Evolutionary conservation across 2,113 vertebrate genomes (phyloP), one percentile per base, ranked within the genome.

Genomic region (Clarias magur): DNA sequence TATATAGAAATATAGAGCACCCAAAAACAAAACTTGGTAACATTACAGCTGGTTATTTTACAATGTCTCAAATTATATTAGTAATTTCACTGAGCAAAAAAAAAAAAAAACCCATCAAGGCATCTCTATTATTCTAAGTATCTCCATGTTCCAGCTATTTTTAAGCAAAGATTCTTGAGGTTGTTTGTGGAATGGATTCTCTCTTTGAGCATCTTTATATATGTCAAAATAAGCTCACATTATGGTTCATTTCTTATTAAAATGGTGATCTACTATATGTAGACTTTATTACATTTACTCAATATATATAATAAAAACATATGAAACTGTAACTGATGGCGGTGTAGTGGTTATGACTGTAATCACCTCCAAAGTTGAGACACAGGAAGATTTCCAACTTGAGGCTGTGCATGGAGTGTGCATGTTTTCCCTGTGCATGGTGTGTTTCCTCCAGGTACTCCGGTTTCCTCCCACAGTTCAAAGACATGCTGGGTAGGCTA

Each of bases 1-100:
- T 13, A 82, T 80, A 86, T n/a, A 65, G 15, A 83, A 83, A 67
- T 54, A 86, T 80, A 80, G 27, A 34, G 12, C 11, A 38, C 2
- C 3, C 0, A 5, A 21, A 78, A 68, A 68, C 57, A 85, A 25
- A 70, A 70, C 30, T 11, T 67, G 56, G 12, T 21, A 54, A 23
- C 53, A 81, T 11, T 60, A 38, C 3, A 42, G 2, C 57, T 81
- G 78, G n/a, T 80, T 80, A 60, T 38, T 48, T 17, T 12, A 80
- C 13, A 59, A 56, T 70, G 42, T 68, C 25, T 73, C 21, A 53
- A 17, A 27, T 67, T 21, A 30, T 83, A 21, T 7, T 15, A 34
- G 60, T 42, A 25, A 38, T 63, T 34, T 13, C 30, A 9, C 3
- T 12, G 59, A 62, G 19, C 16, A 15, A 34, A 82, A 38, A 82